phyloP scores from a whole-genome alignment of 2,797 vertebrate species.

The Takifugu ocellatus region DNA sequence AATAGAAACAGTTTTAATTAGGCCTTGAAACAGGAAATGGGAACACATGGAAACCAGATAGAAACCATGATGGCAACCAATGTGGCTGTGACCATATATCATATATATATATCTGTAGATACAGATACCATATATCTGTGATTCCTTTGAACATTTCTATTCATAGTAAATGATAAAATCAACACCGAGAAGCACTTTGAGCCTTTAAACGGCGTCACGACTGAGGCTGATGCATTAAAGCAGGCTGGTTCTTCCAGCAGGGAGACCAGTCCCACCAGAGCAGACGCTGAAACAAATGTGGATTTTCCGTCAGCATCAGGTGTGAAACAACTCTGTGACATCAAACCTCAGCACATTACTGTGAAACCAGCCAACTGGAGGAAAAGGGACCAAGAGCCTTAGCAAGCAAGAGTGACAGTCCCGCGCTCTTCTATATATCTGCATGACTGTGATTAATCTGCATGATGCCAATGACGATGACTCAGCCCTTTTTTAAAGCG shows the following conservation, averaged over 20 bases:
- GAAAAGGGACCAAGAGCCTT: conserved; percentile 38
- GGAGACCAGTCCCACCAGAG: conserved; percentile 40
- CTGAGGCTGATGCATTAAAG: conserved; percentile 3
- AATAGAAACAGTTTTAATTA: too few species aligned
- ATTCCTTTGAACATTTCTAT: too few species aligned
- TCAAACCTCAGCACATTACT: conserved; percentile 61
- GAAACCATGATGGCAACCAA: too few species aligned
- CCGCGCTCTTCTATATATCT: conserved; percentile 24
- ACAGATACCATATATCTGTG: too few species aligned
- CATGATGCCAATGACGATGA: conserved; percentile 6
- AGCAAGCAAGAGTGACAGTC: conserved; percentile 22
- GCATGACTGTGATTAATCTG: conserved; percentile 11
- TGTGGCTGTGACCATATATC: too few species aligned
- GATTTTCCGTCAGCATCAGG: conserved; percentile 50
- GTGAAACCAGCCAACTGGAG: conserved; percentile 59
- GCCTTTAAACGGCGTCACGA: too few species aligned
- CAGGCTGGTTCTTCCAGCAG: conserved; percentile 19
- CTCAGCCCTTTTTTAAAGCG: conserved; percentile 18
- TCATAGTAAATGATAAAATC: too few species aligned
- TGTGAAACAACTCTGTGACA: conserved; percentile 55
- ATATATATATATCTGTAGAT: too few species aligned
- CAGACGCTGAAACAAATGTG: conserved; percentile 58
- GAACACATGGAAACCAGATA: too few species aligned
- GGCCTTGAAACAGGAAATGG: too few species aligned
- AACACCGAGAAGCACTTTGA: too few species aligned